Evolutionary conservation across 2,797 vertebrate species (phyloP), one percentile per base, ranked within the genome.

Genomic region (Paedocypris micromegethes): DNA sequence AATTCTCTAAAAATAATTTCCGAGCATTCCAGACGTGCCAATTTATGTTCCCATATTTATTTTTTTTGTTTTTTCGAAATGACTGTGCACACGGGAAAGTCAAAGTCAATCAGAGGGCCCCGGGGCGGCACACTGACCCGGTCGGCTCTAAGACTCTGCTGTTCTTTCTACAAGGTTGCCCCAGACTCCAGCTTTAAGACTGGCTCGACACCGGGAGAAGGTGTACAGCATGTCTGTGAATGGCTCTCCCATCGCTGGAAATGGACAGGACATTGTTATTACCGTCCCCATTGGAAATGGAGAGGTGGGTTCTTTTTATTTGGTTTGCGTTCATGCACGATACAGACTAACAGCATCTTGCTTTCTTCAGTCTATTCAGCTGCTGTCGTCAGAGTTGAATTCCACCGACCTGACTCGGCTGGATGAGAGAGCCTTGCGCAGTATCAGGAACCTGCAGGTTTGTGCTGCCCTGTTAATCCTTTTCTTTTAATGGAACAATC

Each of bases 181-280:
- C 0, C 88, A 87, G 72, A 91, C 90, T 49, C 88, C 90, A 0
- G 85, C 79, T 4, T 64, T 90, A 71, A 83, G 90, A 73, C 66
- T 83, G 58, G 84, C 88, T 5, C 85, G 83, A 60, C 90, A 91
- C 86, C 82, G 87, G 72, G 90, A 91, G 81, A 84, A 86, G 65
- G 85, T 91, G 48, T 91, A 87, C 60, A 91, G 90, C 82, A 89
- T 91, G 63, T 90, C 89, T 0, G 88, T 89, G 68, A 90, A 91
- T 2, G 90, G 90, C 45, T 91, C 89, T 5, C 90, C 90, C 49
- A 86, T 91, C 3, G 64, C 79, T 0, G 82, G 77, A 3, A 81
- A 77, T 54, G 77, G 51, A 0, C 65, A 86, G 3, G 89, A 89
- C 57, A 77, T 91, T 0, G 69, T 90, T 75, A 86, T 91, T 70